Evolutionary conservation across 2,797 vertebrate genomes (phyloP).

Genomic region (Simalia tracyae): DNA sequence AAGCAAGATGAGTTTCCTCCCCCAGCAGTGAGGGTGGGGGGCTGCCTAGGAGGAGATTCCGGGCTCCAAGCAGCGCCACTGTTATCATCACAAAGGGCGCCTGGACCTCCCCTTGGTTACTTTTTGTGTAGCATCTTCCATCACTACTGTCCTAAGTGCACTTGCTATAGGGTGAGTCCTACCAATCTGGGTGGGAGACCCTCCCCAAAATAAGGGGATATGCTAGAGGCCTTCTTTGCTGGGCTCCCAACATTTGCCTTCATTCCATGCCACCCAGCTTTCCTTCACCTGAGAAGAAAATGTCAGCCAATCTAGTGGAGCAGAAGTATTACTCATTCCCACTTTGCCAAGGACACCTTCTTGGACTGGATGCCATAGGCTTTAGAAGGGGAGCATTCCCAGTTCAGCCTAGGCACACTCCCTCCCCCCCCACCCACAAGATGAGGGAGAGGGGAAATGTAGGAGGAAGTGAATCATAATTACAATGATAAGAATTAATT

Average conservation of each 20-base stretch:
- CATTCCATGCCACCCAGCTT: not conserved
- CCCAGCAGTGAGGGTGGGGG: constrained; percentile 50
- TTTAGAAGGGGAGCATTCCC: not conserved
- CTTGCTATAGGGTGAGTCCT: not conserved
- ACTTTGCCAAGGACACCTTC: not conserved
- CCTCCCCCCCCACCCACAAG: not conserved
- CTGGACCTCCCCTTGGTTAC: not conserved
- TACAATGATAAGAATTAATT: not conserved
- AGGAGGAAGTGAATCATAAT: not conserved
- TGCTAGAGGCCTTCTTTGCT: not conserved
- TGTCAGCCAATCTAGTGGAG: not conserved
- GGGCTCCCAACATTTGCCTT: not conserved
- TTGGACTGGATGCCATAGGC: not conserved
- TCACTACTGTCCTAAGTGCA: not conserved
- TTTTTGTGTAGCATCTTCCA: not conserved
- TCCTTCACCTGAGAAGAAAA: not conserved
- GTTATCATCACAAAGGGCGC: not conserved
- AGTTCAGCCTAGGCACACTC: not conserved
- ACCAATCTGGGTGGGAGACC: not conserved
- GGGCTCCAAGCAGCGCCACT: constrained; percentile 24
- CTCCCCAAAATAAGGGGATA: not conserved
- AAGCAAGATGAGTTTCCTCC: constrained; percentile 46
- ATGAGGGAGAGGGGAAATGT: not conserved
- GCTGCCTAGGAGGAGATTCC: not conserved
- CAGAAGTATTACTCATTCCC: not conserved